Percentiles rank a stretch among this genome's conserved stretches.
These are phyloP conservation scores for Carterocephalus palaemon DNA, from an alignment of 2,888 invertebrate genomes.

Conservation along the genomic window DNA sequence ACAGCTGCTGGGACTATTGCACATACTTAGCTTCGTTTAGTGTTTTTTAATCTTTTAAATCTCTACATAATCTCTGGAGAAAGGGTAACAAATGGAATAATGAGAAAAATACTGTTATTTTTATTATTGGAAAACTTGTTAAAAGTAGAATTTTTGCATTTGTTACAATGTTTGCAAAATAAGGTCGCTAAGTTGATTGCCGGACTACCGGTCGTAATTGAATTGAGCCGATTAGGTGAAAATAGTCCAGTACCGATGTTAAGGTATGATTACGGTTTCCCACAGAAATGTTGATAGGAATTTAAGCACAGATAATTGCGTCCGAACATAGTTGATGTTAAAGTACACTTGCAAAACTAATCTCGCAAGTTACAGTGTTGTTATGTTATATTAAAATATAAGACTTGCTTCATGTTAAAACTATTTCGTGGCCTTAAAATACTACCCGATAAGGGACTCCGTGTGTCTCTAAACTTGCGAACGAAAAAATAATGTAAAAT, in stretches of 20 bases:
- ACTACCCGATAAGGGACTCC: conserved; percentile 62
- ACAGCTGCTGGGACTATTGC: conserved; percentile 38
- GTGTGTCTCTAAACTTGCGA: conserved; percentile 44
- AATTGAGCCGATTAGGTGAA: not conserved
- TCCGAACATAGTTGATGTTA: conserved; percentile 39
- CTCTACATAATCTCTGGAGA: conserved; percentile 11
- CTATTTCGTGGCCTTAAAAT: conserved; percentile 77
- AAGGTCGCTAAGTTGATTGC: too few species aligned
- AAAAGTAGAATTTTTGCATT: too few species aligned
- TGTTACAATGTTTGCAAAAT: too few species aligned
- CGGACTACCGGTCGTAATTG: conserved; percentile 2
- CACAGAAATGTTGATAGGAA: conserved; percentile 29
- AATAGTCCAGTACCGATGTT: conserved; percentile 13
- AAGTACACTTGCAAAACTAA: conserved; percentile 10
- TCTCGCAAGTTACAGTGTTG: conserved; percentile 49
- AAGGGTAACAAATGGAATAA: conserved; percentile 2
- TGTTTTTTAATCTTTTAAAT: conserved; percentile 13
- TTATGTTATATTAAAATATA: conserved; percentile 50
- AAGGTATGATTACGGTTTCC: conserved; percentile 3
- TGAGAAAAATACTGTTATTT: not conserved
- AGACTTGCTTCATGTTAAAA: conserved; percentile 62
- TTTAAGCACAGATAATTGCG: conserved; percentile 56
- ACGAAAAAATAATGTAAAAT: conserved; percentile 20
- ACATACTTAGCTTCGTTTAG: conserved; percentile 10
- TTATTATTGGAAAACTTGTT: too few species aligned